These are phyloP conservation scores for Drosophila mojavensis DNA, from an alignment of 1,140 invertebrate species.

Conservation along the genomic window DNA sequence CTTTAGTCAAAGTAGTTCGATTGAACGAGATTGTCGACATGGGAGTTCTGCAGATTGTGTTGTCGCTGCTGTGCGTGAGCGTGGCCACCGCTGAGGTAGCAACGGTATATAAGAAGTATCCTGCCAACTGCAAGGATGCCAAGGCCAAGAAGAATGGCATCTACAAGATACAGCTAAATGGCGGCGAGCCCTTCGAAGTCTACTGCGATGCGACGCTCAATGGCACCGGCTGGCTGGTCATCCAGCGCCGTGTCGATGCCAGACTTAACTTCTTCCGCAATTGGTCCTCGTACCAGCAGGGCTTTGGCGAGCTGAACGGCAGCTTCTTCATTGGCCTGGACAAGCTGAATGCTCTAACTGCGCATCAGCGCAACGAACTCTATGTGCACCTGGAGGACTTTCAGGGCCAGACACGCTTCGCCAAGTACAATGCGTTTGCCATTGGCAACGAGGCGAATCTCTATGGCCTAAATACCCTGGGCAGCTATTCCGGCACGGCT, in stretches of 20 bases:
- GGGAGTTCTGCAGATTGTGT: conserved; percentile 5
- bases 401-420: conserved; percentile 19
- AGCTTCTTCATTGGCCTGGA: conserved; percentile 44
- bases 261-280: conserved; percentile 44
- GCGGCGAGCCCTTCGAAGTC: conserved; percentile 22
- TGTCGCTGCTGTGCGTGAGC: conserved; percentile 7
- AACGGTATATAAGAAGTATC: conserved; percentile 25
- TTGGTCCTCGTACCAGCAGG: conserved; percentile 35
- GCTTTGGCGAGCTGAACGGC: conserved; percentile 32
- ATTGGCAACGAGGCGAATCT: conserved; percentile 36
- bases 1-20: neutral
- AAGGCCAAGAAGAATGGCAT: conserved; percentile 48
- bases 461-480: conserved; percentile 32
- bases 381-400: conserved; percentile 45
- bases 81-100: conserved; percentile 10
- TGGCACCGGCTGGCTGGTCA: conserved; percentile 41
- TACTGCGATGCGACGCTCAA: conserved; percentile 37
- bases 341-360: conserved; percentile 19
- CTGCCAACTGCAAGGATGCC: conserved; percentile 28
- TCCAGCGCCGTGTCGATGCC: conserved; percentile 44
- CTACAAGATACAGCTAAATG: conserved; percentile 32
- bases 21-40: conserved; percentile 1
- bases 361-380: conserved; percentile 14
- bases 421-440: conserved; percentile 30
- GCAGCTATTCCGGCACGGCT: conserved; percentile 24